These are phyloP conservation scores for Vespertilio murinus DNA, from an alignment of 2,797 vertebrate genomes.

Conservation along the genomic window DNA sequence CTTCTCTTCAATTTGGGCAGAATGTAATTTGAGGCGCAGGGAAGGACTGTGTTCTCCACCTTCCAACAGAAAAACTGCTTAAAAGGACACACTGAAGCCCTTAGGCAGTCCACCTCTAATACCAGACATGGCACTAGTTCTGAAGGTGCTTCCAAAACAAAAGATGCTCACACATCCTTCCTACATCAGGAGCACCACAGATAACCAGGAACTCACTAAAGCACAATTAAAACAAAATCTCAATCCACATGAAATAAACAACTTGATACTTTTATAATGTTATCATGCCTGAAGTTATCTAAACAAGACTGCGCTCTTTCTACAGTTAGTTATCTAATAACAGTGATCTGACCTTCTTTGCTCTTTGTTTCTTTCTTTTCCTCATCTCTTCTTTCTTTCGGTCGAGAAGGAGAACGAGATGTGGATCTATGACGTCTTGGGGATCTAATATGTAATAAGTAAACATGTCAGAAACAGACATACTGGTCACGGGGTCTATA, in stretches of 20 bases:
- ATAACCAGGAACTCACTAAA: conserved; percentile 4
- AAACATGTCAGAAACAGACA: conserved; percentile 51
- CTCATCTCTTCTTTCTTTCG: conserved; percentile 92
- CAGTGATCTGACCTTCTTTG: conserved; percentile 94
- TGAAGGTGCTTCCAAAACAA: neutral
- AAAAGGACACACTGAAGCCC: neutral
- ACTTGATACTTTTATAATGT: conserved; percentile 33
- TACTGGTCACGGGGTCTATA: neutral
- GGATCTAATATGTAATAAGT: conserved; percentile 84
- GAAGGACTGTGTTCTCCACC: neutral
- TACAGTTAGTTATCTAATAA: neutral
- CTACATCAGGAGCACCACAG: neutral
- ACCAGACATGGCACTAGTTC: neutral
- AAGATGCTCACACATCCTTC: conserved; percentile 4
- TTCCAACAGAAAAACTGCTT: neutral
- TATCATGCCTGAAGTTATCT: conserved; percentile 19
- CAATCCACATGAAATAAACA: conserved; percentile 21
- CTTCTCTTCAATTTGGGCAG: neutral
- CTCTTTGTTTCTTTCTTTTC: conserved; percentile 91
- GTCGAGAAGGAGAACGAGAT: conserved; percentile 86
- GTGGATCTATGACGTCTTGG: conserved; percentile 92
- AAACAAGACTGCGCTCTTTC: neutral
- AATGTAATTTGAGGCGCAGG: neutral
- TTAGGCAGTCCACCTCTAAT: neutral
- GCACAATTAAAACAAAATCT: conserved; percentile 36